Evolutionary conservation across 2,797 vertebrate genomes (phyloP).

Genomic region (Brachyalestes nurse): DNA sequence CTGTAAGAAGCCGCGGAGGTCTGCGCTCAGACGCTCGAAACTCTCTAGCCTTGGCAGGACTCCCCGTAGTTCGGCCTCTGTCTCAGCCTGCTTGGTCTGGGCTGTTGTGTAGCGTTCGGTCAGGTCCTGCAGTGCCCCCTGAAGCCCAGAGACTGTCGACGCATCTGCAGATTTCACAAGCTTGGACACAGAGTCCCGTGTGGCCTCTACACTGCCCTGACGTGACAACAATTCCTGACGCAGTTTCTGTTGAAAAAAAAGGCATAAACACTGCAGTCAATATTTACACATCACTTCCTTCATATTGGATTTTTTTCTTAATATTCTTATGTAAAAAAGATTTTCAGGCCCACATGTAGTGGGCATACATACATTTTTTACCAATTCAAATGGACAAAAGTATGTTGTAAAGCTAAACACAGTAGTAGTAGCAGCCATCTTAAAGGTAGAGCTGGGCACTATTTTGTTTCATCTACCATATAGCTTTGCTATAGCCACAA

Average conservation of each 20-base stretch:
- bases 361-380: not conserved
- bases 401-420: not conserved
- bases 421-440: not conserved
- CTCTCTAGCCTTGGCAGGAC: slow-evolving; percentile 88
- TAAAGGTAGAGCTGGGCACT: not conserved
- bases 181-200: slow-evolving; percentile 85
- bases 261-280: too few species aligned
- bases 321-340: too few species aligned
- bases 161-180: slow-evolving; percentile 87
- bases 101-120: slow-evolving; percentile 80
- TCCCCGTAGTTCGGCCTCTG: slow-evolving; percentile 83
- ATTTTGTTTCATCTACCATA: not conserved
- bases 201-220: slow-evolving; percentile 92
- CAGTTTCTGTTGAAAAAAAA: slow-evolving; percentile 82
- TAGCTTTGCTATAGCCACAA: not conserved
- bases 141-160: slow-evolving; percentile 81
- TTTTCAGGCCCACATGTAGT: not conserved
- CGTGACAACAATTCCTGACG: slow-evolving; percentile 92
- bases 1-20: slow-evolving; percentile 85
- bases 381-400: not conserved
- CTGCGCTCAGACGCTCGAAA: slow-evolving; percentile 86
- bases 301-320: too few species aligned
- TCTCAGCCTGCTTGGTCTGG: slow-evolving; percentile 81
- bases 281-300: too few species aligned
- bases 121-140: slow-evolving; percentile 81